These are phyloP conservation scores for Hyphantria cunea DNA, from an alignment of 1,140 invertebrate genomes.

Conservation along the genomic window DNA sequence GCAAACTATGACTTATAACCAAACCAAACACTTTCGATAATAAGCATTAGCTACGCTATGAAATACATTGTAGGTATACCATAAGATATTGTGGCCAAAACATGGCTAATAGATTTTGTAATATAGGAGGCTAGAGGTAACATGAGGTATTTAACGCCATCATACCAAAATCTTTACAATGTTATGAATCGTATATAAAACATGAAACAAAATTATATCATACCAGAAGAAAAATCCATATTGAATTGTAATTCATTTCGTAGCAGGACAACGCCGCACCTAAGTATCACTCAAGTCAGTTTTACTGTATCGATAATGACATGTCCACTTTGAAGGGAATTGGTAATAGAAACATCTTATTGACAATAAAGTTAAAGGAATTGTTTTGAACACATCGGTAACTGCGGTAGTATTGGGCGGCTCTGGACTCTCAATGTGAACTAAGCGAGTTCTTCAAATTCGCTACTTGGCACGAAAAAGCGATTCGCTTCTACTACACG, in stretches of 20 bases:
- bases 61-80: too few relatives aligned
- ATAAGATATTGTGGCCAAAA: too few relatives aligned
- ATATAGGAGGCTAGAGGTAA: too few relatives aligned
- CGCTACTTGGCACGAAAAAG: constrained; percentile 62
- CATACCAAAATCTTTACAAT: too few relatives aligned
- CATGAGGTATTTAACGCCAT: too few relatives aligned
- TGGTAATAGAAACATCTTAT: constrained; percentile 67
- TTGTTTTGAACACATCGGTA: constrained; percentile 36
- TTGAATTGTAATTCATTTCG: constrained; percentile 70
- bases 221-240: constrained; percentile 72
- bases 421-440: constrained; percentile 60
- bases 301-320: constrained; percentile 76
- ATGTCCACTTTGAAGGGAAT: constrained; percentile 72
- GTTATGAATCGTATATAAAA: not conserved
- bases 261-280: constrained; percentile 52
- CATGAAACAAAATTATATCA: constrained; percentile 29
- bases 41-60: too few relatives aligned
- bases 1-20: too few relatives aligned
- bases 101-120: too few relatives aligned
- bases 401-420: constrained; percentile 31
- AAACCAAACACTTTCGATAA: too few relatives aligned
- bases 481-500: constrained; percentile 77
- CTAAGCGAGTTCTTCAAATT: constrained; percentile 71
- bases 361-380: constrained; percentile 28
- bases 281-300: constrained; percentile 45